Conservation (phyloP, 2,113 vertebrate species). For the Dasyurus viverrinus region DNA sequence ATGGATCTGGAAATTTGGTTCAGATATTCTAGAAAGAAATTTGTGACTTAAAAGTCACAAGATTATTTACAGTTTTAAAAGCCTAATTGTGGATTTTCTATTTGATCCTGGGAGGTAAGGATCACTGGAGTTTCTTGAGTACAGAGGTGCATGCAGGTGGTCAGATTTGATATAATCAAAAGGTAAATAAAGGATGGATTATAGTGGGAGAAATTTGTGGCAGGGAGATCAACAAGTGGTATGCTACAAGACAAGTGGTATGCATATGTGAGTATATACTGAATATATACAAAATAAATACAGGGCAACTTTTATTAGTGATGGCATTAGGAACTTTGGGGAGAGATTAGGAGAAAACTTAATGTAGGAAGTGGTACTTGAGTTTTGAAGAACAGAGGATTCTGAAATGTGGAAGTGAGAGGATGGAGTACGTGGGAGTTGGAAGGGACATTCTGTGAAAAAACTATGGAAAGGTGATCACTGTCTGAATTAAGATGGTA, state of each 20-base stretch:
- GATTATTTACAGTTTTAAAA: background rate
- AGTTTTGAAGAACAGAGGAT: too few species aligned
- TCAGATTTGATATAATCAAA: background rate
- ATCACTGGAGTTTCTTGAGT: background rate
- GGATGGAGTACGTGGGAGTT: background rate
- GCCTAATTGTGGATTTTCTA: background rate
- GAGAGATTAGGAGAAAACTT: too few species aligned
- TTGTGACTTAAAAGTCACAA: background rate
- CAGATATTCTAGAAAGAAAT: background rate
- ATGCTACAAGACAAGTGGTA: background rate
- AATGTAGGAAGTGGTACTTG: too few species aligned
- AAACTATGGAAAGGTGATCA: background rate
- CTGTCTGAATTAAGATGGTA: background rate
- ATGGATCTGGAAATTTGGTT: background rate
- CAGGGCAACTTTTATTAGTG: too few species aligned
- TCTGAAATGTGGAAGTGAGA: too few species aligned
- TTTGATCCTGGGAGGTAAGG: background rate
- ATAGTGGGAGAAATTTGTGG: background rate
- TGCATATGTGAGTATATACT: background rate
- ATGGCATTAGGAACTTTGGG: too few species aligned
- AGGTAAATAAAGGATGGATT: background rate
- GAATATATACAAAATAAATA: too few species aligned
- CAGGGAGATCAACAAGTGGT: background rate
- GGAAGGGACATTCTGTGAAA: background rate
- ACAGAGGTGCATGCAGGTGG: background rate